phyloP scores from a whole-genome alignment of 2,888 invertebrate genomes.

The Megastigmus dorsalis region DNA sequence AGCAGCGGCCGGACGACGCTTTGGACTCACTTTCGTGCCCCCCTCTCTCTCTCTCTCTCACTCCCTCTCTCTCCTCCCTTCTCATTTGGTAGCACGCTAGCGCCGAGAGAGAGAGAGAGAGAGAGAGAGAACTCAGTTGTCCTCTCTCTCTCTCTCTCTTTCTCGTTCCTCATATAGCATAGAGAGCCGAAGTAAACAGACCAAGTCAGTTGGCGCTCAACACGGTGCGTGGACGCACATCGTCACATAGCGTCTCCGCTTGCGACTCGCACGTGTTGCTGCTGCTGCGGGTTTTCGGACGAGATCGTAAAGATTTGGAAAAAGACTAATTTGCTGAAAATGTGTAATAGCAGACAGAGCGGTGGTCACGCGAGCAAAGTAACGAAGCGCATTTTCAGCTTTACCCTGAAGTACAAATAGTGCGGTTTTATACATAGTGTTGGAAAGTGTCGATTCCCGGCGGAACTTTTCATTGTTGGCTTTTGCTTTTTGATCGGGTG shows the following conservation, averaged over 20 bases:
- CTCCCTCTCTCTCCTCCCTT: too few species aligned
- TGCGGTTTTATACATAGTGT: not conserved
- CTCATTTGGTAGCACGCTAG: too few species aligned
- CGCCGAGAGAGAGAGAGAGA: too few species aligned
- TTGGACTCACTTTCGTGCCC: not conserved
- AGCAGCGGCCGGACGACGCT: not conserved
- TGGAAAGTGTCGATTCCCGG: too few species aligned
- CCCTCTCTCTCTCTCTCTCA: slow-evolving; percentile 1
- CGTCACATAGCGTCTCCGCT: not conserved
- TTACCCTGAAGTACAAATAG: not conserved
- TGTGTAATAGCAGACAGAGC: too few species aligned
- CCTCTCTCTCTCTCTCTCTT: slow-evolving; percentile 2
- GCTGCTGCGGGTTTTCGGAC: too few species aligned
- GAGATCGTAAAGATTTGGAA: too few species aligned
- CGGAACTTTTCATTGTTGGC: too few species aligned
- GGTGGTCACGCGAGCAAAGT: not conserved
- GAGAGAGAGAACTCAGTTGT: too few species aligned
- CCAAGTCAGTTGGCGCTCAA: slow-evolving; percentile 61
- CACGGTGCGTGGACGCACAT: slow-evolving; percentile 60
- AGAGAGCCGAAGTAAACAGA: slow-evolving; percentile 59
- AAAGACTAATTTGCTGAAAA: not conserved
- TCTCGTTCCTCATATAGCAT: slow-evolving; percentile 1
- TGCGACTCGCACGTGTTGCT: not conserved
- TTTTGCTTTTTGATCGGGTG: too few species aligned
- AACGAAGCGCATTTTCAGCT: not conserved